Evolutionary conservation across 2,888 invertebrate genomes (phyloP), one percentile per base, ranked within the genome.

Genomic region (Nowickia ferox): DNA sequence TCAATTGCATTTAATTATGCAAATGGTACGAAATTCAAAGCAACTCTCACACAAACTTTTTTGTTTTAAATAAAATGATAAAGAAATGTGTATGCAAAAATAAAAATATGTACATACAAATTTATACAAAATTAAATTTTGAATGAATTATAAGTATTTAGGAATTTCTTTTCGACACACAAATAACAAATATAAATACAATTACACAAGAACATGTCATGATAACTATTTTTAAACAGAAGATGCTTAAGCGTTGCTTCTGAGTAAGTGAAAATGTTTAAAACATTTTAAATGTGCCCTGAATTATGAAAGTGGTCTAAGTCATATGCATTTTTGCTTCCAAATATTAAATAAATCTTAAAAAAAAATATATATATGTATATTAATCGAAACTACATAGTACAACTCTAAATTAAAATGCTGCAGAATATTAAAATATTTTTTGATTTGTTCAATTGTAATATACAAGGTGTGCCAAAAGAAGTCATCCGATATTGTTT

Each of bases 1-100:
- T 81, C 82, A 84, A 86, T 86, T 87, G 84, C 84, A 86, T 87
- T 87, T 86, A 84, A 87, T 87, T 87, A 87, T 79, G 84, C 79
- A 87, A 86, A 87, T 87, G 72, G 19, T 80, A 48, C 30, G 48
- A 75, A 82, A 85, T 69, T 68, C 53, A 19, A 42, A 72, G 15
- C 10, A 61, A 51, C 30, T 48, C 15, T 46, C 40, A 15, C 0
- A 48, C 11, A 69, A 10, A 77, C 74, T 22, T 53, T 61, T 17
- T 11, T n/a, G 44, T 30, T 30, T 30, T 22, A 59, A 22, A n/a
- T 10, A 11, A 42, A 48, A 51, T 53, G 8, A 19, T n/a, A n/a
- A n/a, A 72, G 81, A 66, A 75, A 84, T 81, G 78, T 71, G 78
- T 84, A 75, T 65, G 51, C 22, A 75, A 68, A 81, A 69, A 42